These are phyloP conservation scores for Podarcis muralis DNA, from an alignment of 2,113 vertebrate genomes.

Conservation along the genomic window DNA sequence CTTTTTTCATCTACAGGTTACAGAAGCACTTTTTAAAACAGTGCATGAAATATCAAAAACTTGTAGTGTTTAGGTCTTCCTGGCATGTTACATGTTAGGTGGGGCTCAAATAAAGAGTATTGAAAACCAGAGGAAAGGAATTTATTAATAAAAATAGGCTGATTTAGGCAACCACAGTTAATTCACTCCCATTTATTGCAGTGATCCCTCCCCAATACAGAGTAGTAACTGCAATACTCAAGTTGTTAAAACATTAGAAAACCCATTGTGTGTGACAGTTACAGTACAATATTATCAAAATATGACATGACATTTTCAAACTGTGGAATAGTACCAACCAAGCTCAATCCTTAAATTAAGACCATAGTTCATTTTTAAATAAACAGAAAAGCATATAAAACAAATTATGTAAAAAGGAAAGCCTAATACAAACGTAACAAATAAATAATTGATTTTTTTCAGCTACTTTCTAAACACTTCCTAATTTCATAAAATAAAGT, in stretches of 20 bases:
- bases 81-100: background rate
- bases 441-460: constrained; percentile 80
- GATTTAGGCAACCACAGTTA: constrained; percentile 62
- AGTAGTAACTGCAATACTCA: constrained; percentile 92
- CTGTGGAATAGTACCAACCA: constrained; percentile 71
- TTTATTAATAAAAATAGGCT: constrained; percentile 29
- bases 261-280: constrained; percentile 88
- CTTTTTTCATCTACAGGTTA: background rate
- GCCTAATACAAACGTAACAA: constrained; percentile 74
- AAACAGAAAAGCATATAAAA: constrained; percentile 85
- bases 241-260: constrained; percentile 97
- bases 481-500: constrained; percentile 64
- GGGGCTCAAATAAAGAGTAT: background rate
- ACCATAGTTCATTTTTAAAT: constrained; percentile 75
- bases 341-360: constrained; percentile 80
- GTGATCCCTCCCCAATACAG: constrained; percentile 80
- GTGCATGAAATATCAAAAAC: background rate
- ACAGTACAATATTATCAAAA: constrained; percentile 93
- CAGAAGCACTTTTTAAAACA: background rate
- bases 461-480: constrained; percentile 61
- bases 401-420: constrained; percentile 76
- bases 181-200: constrained; percentile 82
- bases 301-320: constrained; percentile 84
- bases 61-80: background rate
- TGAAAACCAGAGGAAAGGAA: background rate